phyloP scores from a whole-genome alignment of 2,888 invertebrate species.

The Drosophila gaucha region DNA sequence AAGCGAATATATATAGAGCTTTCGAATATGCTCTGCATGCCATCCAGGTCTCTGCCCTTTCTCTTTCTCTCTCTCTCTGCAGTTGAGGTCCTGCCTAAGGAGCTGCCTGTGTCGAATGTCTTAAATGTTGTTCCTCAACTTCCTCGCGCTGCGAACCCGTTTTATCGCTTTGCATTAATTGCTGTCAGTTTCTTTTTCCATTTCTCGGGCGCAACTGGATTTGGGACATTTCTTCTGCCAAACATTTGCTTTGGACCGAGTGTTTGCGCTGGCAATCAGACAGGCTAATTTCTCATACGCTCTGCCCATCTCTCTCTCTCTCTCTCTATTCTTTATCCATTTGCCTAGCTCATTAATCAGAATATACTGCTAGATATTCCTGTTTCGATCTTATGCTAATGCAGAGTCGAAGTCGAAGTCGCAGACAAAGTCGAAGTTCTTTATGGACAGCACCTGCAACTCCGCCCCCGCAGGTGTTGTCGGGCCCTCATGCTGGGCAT shows the following conservation, averaged over 20 bases:
- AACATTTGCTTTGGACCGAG: constrained; percentile 40
- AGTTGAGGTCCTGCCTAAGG: constrained; percentile 30
- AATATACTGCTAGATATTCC: not conserved
- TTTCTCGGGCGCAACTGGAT: constrained; percentile 40
- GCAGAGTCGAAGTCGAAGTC: not conserved
- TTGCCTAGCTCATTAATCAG: constrained; percentile 4
- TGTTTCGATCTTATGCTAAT: constrained; percentile 3
- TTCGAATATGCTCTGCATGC: too few species aligned
- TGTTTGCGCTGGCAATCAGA: constrained; percentile 68
- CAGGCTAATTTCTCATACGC: constrained; percentile 60
- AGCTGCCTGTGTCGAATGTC: constrained; percentile 8
- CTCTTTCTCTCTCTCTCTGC: not conserved
- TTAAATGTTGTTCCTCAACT: not conserved
- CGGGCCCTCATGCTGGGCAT: constrained; percentile 26
- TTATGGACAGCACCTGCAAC: constrained; percentile 20
- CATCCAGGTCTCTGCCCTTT: too few species aligned
- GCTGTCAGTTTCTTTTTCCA: constrained; percentile 14
- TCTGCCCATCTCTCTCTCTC: not conserved
- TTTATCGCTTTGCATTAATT: constrained; percentile 71
- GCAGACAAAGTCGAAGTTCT: not conserved
- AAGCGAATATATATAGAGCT: too few species aligned
- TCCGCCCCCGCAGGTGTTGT: constrained; percentile 31
- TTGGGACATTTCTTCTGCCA: constrained; percentile 38
- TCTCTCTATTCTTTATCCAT: not conserved
- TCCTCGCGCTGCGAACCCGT: too few species aligned